phyloP scores from a whole-genome alignment of 2,113 vertebrate species.

The Sylvilagus bachmani region DNA sequence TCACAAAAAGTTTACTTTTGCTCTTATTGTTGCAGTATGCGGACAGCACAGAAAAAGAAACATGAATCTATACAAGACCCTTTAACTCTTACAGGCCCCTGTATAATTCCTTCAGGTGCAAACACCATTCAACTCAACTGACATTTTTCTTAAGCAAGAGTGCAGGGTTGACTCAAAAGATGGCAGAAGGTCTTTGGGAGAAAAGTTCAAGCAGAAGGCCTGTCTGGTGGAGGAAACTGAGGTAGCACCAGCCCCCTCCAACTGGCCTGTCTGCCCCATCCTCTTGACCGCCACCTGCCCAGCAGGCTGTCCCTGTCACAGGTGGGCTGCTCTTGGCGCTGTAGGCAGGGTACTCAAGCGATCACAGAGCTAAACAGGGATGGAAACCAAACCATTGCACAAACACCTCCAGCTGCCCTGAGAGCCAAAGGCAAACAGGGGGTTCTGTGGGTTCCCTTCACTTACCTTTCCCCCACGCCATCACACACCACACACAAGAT shows the following conservation, averaged over 20 bases:
- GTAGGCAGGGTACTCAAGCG: background rate
- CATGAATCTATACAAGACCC: background rate
- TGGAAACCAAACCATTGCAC: too few relatives aligned
- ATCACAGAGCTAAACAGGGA: fast-evolving
- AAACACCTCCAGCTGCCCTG: background rate
- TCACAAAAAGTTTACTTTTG: background rate
- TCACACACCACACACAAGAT: background rate
- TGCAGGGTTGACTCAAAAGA: background rate
- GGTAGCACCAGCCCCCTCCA: background rate
- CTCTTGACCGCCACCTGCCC: background rate
- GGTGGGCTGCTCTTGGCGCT: background rate
- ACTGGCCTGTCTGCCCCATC: background rate
- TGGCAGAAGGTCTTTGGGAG: background rate
- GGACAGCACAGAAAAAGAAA: background rate
- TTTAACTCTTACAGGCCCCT: background rate
- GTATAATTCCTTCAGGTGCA: background rate
- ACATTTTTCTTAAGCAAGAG: background rate
- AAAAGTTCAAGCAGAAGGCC: background rate
- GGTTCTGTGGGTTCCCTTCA: background rate
- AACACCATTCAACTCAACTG: background rate
- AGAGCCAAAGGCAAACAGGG: background rate
- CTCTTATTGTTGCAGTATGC: background rate
- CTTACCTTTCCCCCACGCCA: too few relatives aligned
- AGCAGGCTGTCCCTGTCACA: background rate
- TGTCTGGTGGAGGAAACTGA: too few relatives aligned